phyloP scores from a whole-genome alignment of 2,888 invertebrate species.

The Matsumyia berberina region DNA sequence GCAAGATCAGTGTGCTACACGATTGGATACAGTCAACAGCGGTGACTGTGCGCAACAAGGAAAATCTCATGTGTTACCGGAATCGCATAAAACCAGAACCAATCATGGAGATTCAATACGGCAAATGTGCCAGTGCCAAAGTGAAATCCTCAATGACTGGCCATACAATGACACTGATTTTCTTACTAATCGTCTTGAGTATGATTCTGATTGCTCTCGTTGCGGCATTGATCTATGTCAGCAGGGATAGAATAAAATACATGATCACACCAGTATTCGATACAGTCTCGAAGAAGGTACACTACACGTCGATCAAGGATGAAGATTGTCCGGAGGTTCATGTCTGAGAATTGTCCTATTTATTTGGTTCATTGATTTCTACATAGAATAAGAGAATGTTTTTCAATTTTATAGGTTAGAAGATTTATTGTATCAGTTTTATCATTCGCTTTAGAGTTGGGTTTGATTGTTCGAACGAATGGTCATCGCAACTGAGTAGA shows the following conservation, averaged over 20 bases:
- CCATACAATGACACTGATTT: constrained; percentile 83
- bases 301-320: constrained; percentile 89
- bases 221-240: constrained; percentile 87
- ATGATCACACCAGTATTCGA: constrained; percentile 87
- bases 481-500: neutral
- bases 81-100: constrained; percentile 80
- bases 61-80: constrained; percentile 85
- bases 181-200: constrained; percentile 86
- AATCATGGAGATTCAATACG: constrained; percentile 80
- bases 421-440: constrained; percentile 10
- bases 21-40: constrained; percentile 88
- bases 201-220: constrained; percentile 86
- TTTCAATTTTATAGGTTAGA: constrained; percentile 45
- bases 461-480: neutral
- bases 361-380: constrained; percentile 29
- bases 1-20: constrained; percentile 86
- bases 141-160: constrained; percentile 78
- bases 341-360: constrained; percentile 79
- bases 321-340: constrained; percentile 85
- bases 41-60: constrained; percentile 86
- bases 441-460: neutral
- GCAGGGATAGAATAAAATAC: constrained; percentile 86
- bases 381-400: constrained; percentile 39
- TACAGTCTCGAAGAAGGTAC: constrained; percentile 88
- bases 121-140: constrained; percentile 81